Evolutionary conservation across 2,113 vertebrate species (phyloP), one percentile per base, ranked within the genome.

Genomic region (Onychorhynchus coronatus): DNA sequence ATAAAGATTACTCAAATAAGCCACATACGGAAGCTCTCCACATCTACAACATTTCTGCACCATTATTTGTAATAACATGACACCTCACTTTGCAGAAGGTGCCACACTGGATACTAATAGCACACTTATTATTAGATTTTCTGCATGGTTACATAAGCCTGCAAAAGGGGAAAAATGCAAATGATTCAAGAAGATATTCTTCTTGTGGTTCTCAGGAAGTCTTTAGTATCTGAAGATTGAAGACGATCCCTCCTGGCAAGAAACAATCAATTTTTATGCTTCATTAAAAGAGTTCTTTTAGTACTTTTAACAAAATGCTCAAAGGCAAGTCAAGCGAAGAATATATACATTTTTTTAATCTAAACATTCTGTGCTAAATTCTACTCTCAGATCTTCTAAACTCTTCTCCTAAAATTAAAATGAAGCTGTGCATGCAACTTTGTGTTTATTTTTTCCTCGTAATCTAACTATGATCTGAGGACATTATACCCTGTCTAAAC

Each of bases 61-160:
- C 61, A 47, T 95, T 84, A 85, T 95, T 95, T 72, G 93, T 85
- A 92, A 92, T 93, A 96, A 91, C 56, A 58, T 47, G 80, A 97
- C 89, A 88, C 85, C 61, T 95, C 95, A 75, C 96, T 89, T 97
- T 96, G 94, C 86, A 84, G 96, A 97, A 89, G 94, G 96, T 93
- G 96, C 92, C 85, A 93, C 97, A 88, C 24, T 79, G 94, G 82
- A 96, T 96, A 91, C 97, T 98, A 96, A 98, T 94, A 97, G 97
- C 97, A 96, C 93, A 96, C 95, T 98, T 98, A 98, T 98, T 98
- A 98, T 98, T 98, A 98, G 98, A 98, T 98, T 98, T 98, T 98
- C 97, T 98, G 97, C 98, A 98, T 98, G 97, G 98, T 98, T 98
- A 98, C 98, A 98, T 98, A 98, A 98, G 97, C 91, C 96, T 87